phyloP scores from a whole-genome alignment of 2,113 vertebrate species.

The Pelodiscus sinensis region DNA sequence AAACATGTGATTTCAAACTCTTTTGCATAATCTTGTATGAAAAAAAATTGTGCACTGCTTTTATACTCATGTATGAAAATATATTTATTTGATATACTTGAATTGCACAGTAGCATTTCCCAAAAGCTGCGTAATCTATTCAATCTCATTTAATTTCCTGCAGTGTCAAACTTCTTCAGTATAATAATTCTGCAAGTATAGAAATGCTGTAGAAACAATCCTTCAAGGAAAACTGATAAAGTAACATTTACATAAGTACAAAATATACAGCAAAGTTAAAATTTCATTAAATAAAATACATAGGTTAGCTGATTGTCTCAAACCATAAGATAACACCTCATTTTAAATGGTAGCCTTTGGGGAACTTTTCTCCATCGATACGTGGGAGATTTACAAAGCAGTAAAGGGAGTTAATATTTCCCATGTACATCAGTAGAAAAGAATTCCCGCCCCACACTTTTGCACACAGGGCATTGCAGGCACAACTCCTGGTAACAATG shows the following conservation, averaged over 20 bases:
- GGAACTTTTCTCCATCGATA: neutral
- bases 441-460: neutral
- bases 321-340: constrained; percentile 61
- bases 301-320: constrained; percentile 43
- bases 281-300: constrained; percentile 77
- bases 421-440: neutral
- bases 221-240: constrained; percentile 54
- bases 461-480: neutral
- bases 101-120: constrained; percentile 38
- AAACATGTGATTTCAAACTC: constrained; percentile 53
- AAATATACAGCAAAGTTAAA: constrained; percentile 80
- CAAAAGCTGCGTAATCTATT: constrained; percentile 39
- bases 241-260: constrained; percentile 79
- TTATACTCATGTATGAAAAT: constrained; percentile 5
- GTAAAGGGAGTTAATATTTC: neutral
- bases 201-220: constrained; percentile 56
- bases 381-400: neutral
- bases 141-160: constrained; percentile 21
- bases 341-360: constrained; percentile 60
- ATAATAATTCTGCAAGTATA: constrained; percentile 58
- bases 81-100: constrained; percentile 30
- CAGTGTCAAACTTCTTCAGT: constrained; percentile 24
- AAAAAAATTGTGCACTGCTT: constrained; percentile 16
- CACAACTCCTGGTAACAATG: constrained; percentile 11
- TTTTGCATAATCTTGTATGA: constrained; percentile 33